phyloP scores from a whole-genome alignment of 2,888 invertebrate species.

The Luperina testacea region DNA sequence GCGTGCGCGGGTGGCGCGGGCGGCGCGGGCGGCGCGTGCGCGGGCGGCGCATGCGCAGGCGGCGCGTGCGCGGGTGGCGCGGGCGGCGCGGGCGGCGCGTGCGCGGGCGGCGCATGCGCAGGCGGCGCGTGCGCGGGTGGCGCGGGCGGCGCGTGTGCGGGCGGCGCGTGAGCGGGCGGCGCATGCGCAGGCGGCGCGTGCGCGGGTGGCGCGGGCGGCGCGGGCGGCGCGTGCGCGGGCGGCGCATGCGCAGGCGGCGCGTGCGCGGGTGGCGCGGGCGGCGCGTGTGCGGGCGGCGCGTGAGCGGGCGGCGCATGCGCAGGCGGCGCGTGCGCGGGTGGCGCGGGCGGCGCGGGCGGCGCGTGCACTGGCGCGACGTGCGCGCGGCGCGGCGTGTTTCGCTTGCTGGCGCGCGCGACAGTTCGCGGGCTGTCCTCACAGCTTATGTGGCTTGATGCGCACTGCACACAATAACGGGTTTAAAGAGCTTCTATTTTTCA shows the following conservation, averaged over 20 bases:
- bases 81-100: neutral
- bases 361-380: neutral
- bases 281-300: neutral
- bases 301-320: neutral
- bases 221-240: neutral
- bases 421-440: constrained; percentile 65
- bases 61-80: constrained; percentile 5
- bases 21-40: neutral
- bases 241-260: too few species aligned
- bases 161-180: neutral
- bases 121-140: neutral
- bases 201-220: neutral
- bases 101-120: too few species aligned
- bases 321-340: constrained; percentile 6
- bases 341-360: too few species aligned
- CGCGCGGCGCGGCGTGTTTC: neutral
- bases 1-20: neutral
- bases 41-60: neutral
- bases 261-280: neutral
- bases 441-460: constrained; percentile 74
- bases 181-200: neutral
- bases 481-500: neutral
- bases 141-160: neutral
- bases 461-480: constrained; percentile 55
- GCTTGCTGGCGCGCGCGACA: constrained; percentile 18